phyloP scores from a whole-genome alignment of 2,797 vertebrate genomes.

The Galaxias olidus region DNA sequence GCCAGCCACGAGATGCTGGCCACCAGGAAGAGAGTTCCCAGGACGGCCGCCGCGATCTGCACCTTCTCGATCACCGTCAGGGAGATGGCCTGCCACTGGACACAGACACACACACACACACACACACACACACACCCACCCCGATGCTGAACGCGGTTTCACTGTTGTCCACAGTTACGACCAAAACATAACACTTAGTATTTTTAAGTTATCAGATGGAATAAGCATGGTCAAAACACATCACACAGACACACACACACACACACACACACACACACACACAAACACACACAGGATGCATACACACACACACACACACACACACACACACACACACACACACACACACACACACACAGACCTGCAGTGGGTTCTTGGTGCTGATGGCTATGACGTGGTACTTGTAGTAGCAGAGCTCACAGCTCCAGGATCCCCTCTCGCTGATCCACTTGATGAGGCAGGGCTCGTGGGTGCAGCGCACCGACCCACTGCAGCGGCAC shows the following conservation, averaged over 20 bases:
- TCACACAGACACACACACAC: no score
- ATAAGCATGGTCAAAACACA: no score
- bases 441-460: constrained; percentile 87
- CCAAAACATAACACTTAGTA: no score
- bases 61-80: constrained; percentile 91
- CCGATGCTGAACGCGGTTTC: no score
- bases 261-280: neutral
- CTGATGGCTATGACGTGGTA: constrained; percentile 89
- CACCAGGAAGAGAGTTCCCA: constrained; percentile 89
- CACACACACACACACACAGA: constrained; percentile 32
- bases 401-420: constrained; percentile 89
- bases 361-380: constrained; percentile 90
- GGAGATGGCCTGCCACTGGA: constrained; percentile 89
- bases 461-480: constrained; percentile 82
- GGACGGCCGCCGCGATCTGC: constrained; percentile 86
- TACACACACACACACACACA: neutral
- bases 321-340: neutral
- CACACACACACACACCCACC: neutral
- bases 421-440: constrained; percentile 87
- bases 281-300: neutral
- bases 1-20: constrained; percentile 91
- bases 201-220: no score
- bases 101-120: neutral
- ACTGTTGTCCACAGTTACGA: no score
- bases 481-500: constrained; percentile 83